Percentiles rank a stretch among this genome's conserved stretches.
Conservation (phyloP, 2,888 invertebrate species). For the Thysanoteuthis rhombus region DNA sequence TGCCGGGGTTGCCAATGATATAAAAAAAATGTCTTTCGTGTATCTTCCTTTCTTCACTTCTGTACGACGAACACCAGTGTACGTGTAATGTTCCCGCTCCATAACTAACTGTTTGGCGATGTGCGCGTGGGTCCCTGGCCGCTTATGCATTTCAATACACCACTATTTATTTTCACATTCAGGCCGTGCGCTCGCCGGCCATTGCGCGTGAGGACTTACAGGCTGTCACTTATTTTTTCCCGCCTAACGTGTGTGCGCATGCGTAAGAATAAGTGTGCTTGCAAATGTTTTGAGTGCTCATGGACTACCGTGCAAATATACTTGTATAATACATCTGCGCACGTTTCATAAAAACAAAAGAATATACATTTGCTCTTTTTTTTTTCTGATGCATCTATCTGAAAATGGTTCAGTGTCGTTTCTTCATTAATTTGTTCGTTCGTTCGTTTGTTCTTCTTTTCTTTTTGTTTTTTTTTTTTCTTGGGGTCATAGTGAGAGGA, state of each 20-base stretch:
- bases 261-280: neutral
- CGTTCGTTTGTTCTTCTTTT: neutral
- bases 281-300: neutral
- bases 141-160: neutral
- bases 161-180: neutral
- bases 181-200: neutral
- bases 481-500: neutral
- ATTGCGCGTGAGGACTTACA: neutral
- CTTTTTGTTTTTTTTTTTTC: neutral
- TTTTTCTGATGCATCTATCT: neutral
- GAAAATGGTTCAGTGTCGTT: neutral
- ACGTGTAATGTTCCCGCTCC: neutral
- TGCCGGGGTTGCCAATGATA: neutral
- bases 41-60: neutral
- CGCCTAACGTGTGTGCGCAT: neutral
- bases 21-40: neutral
- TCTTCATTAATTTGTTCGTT: neutral
- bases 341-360: neutral
- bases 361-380: neutral
- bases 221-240: neutral
- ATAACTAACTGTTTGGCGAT: neutral
- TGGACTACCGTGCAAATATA: neutral
- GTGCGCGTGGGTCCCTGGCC: neutral
- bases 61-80: neutral
- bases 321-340: neutral